Base-by-base conservation (phyloP, 2,113 vertebrate genomes). In the Macquaria ambigua region DNA sequence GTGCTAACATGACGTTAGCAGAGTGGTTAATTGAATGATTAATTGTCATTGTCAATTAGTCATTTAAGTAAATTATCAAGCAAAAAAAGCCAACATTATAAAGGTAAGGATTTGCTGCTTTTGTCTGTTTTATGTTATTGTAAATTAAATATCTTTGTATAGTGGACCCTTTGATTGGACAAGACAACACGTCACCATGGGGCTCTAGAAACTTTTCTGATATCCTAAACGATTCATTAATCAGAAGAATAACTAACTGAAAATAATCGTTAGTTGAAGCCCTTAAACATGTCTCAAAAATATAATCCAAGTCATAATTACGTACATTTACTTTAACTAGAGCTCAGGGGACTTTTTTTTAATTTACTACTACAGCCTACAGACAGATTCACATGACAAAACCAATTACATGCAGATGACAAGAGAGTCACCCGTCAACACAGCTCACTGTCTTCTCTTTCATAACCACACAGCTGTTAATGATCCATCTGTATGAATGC, bases 381-480 rank as follows among this genome's bases (percentile, higher is more conserved):
- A 64, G 77, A 62, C 68, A 69, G 53, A 77, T 6, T 67, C 52
- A 31, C 55, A 62, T 15, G 63, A 68, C 74, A 76, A 62, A 55
- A 61, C 6, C 39, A 69, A 82, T 84, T 25, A 31, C 39, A 69
- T 6, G 8, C 3, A 50, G 28, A 21, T 4, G 25, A 37, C 2
- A 5, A 15, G 8, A 62, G 28, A 73, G 39, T 73, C 43, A 50
- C 73, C 70, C 34, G 82, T 74, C 83, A 62, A 1, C 52, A 20
- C 23, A 0, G 28, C 34, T 74, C 16, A 62, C 4, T 2, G 75
- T 80, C 72, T 39, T 14, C 3, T 25, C 48, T 67, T 50, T 84
- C 37, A 67, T 23, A 56, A 61, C 9, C 53, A 76, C 37, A 48
- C 76, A 56, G 63, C 83, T 79, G 85, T 71, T 83, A 67, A 64